A percentile compares a stretch with the other conserved stretches of the same genome.
Evolutionary conservation across 1,140 invertebrate species (phyloP).

Genomic region (Sinonovacula constricta): DNA sequence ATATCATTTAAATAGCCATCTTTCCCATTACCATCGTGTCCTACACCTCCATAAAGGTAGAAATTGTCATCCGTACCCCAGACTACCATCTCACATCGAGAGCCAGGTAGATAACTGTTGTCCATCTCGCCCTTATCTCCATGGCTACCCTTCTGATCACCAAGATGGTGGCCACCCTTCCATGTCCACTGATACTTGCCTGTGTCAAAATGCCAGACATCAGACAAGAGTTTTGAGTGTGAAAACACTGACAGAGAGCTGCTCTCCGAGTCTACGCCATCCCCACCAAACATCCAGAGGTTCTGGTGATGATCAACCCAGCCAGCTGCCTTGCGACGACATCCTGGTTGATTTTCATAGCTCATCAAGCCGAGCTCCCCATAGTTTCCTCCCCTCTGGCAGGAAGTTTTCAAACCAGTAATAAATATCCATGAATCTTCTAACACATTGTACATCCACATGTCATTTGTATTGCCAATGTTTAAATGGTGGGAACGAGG

Average conservation of each 20-base stretch:
- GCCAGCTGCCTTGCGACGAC: slow-evolving; percentile 51
- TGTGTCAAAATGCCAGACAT: slow-evolving; percentile 59
- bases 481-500: slow-evolving; percentile 42
- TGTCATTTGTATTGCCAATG: slow-evolving; percentile 56
- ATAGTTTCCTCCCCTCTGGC: slow-evolving; percentile 29
- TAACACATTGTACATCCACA: slow-evolving; percentile 57
- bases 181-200: slow-evolving; percentile 49
- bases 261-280: slow-evolving; percentile 47
- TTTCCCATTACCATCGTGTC: slow-evolving; percentile 51
- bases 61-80: slow-evolving; percentile 54
- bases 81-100: slow-evolving; percentile 53
- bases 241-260: slow-evolving; percentile 1
- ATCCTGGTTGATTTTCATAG: slow-evolving; percentile 41
- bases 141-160: slow-evolving; percentile 48
- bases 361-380: slow-evolving; percentile 1
- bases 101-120: slow-evolving; percentile 45
- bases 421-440: slow-evolving; percentile 51
- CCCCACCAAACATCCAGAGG: slow-evolving; percentile 69
- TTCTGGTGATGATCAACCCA: slow-evolving; percentile 55
- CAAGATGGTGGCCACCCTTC: slow-evolving; percentile 53
- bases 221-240: slow-evolving; percentile 56
- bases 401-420: slow-evolving; percentile 17
- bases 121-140: slow-evolving; percentile 21
- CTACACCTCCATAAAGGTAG: slow-evolving; percentile 62
- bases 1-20: slow-evolving; percentile 63